Conservation (phyloP, 2,797 vertebrate genomes). For the Valencia hispanica region DNA sequence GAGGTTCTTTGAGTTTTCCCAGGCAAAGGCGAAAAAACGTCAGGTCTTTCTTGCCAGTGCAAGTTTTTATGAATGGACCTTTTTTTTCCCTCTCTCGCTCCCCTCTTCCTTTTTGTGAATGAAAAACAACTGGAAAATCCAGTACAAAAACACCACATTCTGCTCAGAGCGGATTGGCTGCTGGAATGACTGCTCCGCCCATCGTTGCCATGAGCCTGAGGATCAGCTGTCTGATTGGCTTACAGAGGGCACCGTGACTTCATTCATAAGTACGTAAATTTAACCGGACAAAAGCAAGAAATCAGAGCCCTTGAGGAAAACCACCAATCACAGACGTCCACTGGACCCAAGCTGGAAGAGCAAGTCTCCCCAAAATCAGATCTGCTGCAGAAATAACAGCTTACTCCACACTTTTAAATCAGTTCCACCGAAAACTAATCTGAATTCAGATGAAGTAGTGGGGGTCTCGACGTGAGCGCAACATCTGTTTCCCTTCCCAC, state of each 20-base stretch:
- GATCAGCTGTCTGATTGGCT: constrained; percentile 71
- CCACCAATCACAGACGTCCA: constrained; percentile 78
- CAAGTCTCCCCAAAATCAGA: constrained; percentile 48
- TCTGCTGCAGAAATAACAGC: constrained; percentile 51
- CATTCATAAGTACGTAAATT: constrained; percentile 86
- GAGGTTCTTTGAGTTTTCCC: constrained; percentile 61
- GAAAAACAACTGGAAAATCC: constrained; percentile 88
- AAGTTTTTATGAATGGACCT: constrained; percentile 88
- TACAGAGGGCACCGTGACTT: constrained; percentile 70
- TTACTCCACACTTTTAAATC: constrained; percentile 11
- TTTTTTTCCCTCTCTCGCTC: constrained; percentile 48
- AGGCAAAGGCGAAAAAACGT: constrained; percentile 74
- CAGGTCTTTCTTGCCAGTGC: constrained; percentile 77
- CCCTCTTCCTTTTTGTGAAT: constrained; percentile 83
- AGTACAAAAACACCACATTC: constrained; percentile 64
- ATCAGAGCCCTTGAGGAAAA: constrained; percentile 83
- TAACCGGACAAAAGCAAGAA: constrained; percentile 83
- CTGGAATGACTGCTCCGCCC: constrained; percentile 61
- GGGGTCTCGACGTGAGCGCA: constrained; percentile 18
- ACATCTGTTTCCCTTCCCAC: constrained; percentile 71
- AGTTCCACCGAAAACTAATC: background rate
- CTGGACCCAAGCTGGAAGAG: constrained; percentile 68
- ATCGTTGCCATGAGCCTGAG: constrained; percentile 63
- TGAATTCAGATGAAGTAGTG: background rate
- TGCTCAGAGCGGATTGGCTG: constrained; percentile 67